Percentiles rank a stretch among this genome's conserved stretches.
Evolutionary conservation across 2,888 invertebrate genomes (phyloP).

Genomic region (Leucophora obtusa): DNA sequence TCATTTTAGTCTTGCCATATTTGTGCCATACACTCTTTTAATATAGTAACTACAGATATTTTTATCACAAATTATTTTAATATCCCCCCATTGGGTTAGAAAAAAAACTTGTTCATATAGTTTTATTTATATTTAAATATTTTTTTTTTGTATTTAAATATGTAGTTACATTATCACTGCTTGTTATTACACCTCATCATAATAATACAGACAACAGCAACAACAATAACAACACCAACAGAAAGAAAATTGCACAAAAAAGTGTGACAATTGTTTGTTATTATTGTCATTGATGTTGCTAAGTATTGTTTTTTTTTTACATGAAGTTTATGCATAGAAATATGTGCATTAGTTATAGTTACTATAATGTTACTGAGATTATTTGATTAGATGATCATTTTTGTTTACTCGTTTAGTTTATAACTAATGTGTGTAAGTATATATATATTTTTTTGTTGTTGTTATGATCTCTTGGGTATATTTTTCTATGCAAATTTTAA

Average conservation of each 20-base stretch:
- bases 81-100: slow-evolving; percentile 35
- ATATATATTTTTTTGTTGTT: neutral
- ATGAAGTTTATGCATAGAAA: neutral
- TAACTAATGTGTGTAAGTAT: slow-evolving; percentile 31
- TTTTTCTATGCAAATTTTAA: neutral
- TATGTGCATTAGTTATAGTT: slow-evolving; percentile 13
- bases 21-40: neutral
- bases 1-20: no score
- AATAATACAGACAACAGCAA: slow-evolving; percentile 16
- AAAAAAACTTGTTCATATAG: slow-evolving; percentile 14
- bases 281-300: slow-evolving; percentile 50
- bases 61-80: slow-evolving; percentile 32
- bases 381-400: slow-evolving; percentile 64
- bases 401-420: slow-evolving; percentile 58
- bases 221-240: neutral
- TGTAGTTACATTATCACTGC: slow-evolving; percentile 53
- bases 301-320: slow-evolving; percentile 21
- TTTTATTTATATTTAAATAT: slow-evolving; percentile 9
- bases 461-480: neutral
- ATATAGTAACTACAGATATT: slow-evolving; percentile 11
- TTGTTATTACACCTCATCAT: slow-evolving; percentile 58
- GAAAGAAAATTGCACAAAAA: slow-evolving; percentile 25
- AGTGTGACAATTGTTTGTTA: slow-evolving; percentile 46
- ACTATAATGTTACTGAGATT: slow-evolving; percentile 55
- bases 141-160: slow-evolving; percentile 38